Evolutionary conservation across 2,113 vertebrate genomes (phyloP), one percentile per base, ranked within the genome.

Genomic region (Pseudopipra pipra): DNA sequence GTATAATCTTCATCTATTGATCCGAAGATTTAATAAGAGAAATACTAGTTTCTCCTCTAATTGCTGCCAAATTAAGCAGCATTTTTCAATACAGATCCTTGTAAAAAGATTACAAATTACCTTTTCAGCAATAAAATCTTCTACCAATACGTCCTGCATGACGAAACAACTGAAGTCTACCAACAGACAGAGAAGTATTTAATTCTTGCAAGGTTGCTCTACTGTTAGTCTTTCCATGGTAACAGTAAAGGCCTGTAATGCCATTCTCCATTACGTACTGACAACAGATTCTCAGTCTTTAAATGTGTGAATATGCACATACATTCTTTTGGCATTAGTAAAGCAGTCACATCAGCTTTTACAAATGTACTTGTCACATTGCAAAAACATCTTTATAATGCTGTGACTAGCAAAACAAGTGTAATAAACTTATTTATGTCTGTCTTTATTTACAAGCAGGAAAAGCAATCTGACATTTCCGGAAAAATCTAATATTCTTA

Each of bases 211-310:
- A 79, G 47, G 77, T 12, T 72, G 66, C 54, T 63, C 44, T 82
- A 49, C 24, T 61, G 33, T 17, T 55, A 81, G 49, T 51, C 79
- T 43, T 83, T 28, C 39, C 0, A 2, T 70, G 59, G 24, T 43
- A 72, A 68, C 46, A 77, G 52, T 28, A 43, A 59, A 86, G 47
- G 56, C 79, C 72, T 56, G 12, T 30, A 67, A 27, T 37, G 25
- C 52, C 31, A 0, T 13, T 72, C 71, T 37, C 54, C 39, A 37
- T 2, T 12, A 83, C 0, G 0, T 13, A 71, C 41, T 31, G 30
- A 51, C 90, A 91, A 93, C 6, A 83, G 39, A 80, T 63, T 39
- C 65, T 56, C 61, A 65, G 30, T 39, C 52, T 91, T 84, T 62
- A 84, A 81, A 55, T 12, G 28, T 37, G 8, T 8, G 59, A 87